These are phyloP conservation scores for Agonopterix subpropinquella DNA, from an alignment of 2,888 invertebrate species.

Conservation along the genomic window DNA sequence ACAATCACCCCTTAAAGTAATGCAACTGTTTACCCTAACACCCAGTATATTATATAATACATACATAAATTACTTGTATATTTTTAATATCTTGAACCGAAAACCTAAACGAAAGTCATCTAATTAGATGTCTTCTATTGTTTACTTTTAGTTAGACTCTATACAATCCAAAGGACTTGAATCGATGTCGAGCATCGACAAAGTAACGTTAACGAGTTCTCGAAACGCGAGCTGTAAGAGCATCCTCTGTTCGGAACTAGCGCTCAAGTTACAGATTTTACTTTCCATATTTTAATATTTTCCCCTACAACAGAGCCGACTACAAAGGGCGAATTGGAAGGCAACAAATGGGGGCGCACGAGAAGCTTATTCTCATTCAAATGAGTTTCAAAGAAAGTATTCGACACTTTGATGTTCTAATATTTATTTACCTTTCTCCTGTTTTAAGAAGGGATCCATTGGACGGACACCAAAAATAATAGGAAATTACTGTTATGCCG, in stretches of 20 bases:
- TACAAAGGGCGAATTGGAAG: slow-evolving; percentile 62
- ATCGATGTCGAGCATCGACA: slow-evolving; percentile 8
- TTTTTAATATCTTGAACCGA: too few species aligned
- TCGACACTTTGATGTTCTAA: slow-evolving; percentile 56
- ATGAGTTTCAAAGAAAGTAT: slow-evolving; percentile 56
- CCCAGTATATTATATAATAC: too few species aligned
- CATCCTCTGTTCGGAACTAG: slow-evolving; percentile 25
- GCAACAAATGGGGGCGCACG: slow-evolving; percentile 51
- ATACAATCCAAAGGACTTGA: slow-evolving; percentile 5
- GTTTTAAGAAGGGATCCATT: background rate
- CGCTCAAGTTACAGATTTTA: slow-evolving; percentile 43
- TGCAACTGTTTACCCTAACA: too few species aligned
- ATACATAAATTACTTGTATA: too few species aligned
- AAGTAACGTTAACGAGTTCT: slow-evolving; percentile 13
- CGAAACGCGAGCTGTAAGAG: background rate
- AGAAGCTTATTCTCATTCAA: slow-evolving; percentile 63
- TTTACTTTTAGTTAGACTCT: slow-evolving; percentile 10
- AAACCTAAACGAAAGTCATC: too few species aligned
- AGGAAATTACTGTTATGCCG: background rate
- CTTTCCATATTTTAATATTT: slow-evolving; percentile 67
- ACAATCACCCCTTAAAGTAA: too few species aligned
- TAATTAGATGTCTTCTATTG: too few species aligned
- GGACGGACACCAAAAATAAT: background rate
- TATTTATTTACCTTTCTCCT: slow-evolving; percentile 32
- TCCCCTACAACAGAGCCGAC: slow-evolving; percentile 34